These are phyloP conservation scores for Philopotamus ludificatus DNA, from an alignment of 1,140 invertebrate genomes.

Conservation along the genomic window DNA sequence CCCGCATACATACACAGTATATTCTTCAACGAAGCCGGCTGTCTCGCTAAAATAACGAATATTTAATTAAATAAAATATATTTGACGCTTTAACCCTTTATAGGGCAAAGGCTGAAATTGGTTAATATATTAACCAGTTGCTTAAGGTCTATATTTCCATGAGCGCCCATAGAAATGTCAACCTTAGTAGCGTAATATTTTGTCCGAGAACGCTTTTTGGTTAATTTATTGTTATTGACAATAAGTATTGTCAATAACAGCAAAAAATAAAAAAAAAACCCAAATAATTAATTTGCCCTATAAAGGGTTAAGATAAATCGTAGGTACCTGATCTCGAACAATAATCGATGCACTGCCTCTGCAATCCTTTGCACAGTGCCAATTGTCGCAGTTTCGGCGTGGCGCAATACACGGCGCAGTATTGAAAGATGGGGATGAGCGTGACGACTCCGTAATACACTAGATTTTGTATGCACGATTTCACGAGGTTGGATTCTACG, in stretches of 20 bases:
- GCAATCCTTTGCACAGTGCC: slow-evolving; percentile 65
- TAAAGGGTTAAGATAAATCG: too few species aligned
- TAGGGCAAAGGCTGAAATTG: too few species aligned
- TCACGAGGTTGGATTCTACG: slow-evolving; percentile 87
- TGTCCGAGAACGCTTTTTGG: too few species aligned
- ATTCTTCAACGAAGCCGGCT: slow-evolving; percentile 67
- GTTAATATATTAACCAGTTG: too few species aligned
- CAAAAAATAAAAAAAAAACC: too few species aligned
- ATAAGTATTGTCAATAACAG: neutral
- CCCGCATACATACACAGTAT: slow-evolving; percentile 79
- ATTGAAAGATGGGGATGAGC: slow-evolving; percentile 87
- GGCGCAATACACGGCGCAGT: slow-evolving; percentile 84
- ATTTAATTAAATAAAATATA: neutral
- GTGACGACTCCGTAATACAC: slow-evolving; percentile 73
- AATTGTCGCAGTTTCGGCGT: slow-evolving; percentile 75
- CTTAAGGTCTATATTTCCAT: too few species aligned
- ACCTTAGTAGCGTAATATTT: too few species aligned
- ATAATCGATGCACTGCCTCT: slow-evolving; percentile 71
- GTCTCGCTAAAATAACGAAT: slow-evolving; percentile 49
- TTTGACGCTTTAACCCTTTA: too few species aligned
- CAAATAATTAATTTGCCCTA: too few species aligned
- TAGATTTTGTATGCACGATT: slow-evolving; percentile 88
- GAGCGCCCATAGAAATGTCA: too few species aligned
- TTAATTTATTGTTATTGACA: too few species aligned
- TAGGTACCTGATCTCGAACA: slow-evolving; percentile 61